Conservation (phyloP, 2,888 invertebrate species). For the Julus scandinavius region DNA sequence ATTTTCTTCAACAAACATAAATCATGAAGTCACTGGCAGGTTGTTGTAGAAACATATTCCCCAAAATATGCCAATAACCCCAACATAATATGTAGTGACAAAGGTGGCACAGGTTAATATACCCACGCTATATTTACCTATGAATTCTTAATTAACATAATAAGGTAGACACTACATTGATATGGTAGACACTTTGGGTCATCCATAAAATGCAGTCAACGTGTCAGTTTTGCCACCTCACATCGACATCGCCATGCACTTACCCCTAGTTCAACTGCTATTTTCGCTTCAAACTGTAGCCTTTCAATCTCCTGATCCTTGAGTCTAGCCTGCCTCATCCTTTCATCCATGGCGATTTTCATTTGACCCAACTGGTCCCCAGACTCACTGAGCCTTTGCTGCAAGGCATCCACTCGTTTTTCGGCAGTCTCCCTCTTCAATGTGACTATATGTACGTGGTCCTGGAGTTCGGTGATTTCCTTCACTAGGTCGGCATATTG, state of each 20-base stretch:
- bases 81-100: background rate
- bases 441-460: conserved; percentile 57
- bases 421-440: conserved; percentile 58
- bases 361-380: conserved; percentile 54
- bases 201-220: conserved; percentile 5
- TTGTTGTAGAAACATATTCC: background rate
- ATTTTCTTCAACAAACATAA: too few relatives aligned
- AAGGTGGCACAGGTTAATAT: background rate
- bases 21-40: too few relatives aligned
- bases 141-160: background rate
- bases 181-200: background rate
- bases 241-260: background rate
- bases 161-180: background rate
- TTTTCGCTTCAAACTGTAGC: conserved; percentile 30
- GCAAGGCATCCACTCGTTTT: conserved; percentile 55
- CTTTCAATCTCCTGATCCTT: conserved; percentile 1
- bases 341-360: conserved; percentile 54
- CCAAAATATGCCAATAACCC: background rate
- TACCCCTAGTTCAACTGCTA: conserved; percentile 4
- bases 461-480: conserved; percentile 60
- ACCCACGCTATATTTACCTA: background rate
- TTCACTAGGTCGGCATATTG: conserved; percentile 60
- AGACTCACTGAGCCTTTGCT: conserved; percentile 52
- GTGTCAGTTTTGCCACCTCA: background rate
- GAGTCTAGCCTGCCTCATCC: background rate